Evolutionary conservation across 2,113 vertebrate genomes (phyloP).

Genomic region (Mastomys natalensis): DNA sequence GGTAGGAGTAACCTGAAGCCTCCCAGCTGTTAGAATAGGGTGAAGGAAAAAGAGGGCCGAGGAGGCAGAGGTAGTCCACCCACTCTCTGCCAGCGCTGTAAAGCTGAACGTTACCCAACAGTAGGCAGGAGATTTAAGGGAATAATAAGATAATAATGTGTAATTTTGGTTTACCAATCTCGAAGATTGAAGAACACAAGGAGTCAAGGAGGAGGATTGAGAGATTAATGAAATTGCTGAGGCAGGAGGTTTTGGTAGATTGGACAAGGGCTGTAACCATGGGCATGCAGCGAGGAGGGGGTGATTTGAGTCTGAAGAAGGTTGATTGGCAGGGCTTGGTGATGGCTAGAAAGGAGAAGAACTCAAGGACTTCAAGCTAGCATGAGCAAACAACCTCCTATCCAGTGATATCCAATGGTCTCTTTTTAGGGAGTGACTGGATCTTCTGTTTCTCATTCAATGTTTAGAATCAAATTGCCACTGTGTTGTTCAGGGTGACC

Average conservation of each 20-base stretch:
- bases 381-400: neutral
- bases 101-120: neutral
- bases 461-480: neutral
- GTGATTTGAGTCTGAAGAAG: neutral
- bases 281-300: neutral
- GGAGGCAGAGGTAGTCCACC: neutral
- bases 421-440: neutral
- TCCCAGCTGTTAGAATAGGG: neutral
- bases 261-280: neutral
- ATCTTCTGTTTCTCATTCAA: neutral
- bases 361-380: neutral
- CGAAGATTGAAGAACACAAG: neutral
- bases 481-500: neutral
- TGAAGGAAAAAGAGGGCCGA: neutral
- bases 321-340: neutral
- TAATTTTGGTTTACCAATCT: neutral
- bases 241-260: neutral
- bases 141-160: neutral
- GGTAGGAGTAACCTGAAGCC: neutral
- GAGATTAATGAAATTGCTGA: neutral
- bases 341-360: neutral
- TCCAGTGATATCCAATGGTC: neutral
- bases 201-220: neutral
- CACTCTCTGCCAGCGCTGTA: neutral
- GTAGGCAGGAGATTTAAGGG: neutral